Conservation (phyloP, 2,888 invertebrate species). For the Bugulina stolonifera region DNA sequence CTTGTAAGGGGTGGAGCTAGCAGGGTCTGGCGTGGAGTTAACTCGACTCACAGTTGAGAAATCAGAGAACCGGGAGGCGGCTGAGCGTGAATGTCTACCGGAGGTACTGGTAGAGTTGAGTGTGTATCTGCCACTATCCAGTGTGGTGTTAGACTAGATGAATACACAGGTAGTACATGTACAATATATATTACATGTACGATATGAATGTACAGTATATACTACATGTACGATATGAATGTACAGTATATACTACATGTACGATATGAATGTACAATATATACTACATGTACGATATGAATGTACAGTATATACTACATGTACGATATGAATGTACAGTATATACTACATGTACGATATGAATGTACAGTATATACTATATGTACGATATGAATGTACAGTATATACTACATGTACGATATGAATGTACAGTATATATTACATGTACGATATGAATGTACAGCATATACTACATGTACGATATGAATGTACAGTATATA, state of each 20-base stretch:
- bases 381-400: background rate
- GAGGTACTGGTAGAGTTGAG: background rate
- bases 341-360: background rate
- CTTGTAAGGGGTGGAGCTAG: no score
- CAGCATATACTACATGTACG: background rate
- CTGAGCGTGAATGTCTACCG: background rate
- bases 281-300: background rate
- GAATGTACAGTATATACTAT: background rate
- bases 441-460: background rate
- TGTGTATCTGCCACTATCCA: constrained; percentile 15
- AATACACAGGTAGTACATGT: background rate
- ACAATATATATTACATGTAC: background rate
- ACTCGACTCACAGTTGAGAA: background rate
- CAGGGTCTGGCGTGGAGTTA: background rate
- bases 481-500: background rate
- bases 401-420: background rate
- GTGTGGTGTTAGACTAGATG: background rate
- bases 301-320: background rate
- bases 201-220: no score
- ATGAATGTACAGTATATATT: background rate
- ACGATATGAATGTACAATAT: background rate
- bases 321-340: background rate
- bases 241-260: no score
- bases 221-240: background rate
- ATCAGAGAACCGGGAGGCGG: background rate